A percentile compares a stretch with the other conserved stretches of the same genome.
These are phyloP conservation scores for Hyphantria cunea DNA, from an alignment of 1,140 invertebrate species.

Conservation along the genomic window DNA sequence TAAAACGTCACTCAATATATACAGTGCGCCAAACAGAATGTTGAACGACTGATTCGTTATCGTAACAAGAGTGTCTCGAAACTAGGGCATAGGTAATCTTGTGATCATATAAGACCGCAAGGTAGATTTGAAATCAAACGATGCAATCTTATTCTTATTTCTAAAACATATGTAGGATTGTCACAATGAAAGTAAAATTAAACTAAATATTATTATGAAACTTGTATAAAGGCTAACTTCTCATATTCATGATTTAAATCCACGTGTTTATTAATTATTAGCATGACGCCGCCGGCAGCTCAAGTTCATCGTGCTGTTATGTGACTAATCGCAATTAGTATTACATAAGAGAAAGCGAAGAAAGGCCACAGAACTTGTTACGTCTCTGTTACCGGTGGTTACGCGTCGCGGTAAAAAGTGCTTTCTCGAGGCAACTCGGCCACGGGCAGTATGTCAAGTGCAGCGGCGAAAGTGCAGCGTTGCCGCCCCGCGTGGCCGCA, in stretches of 20 bases:
- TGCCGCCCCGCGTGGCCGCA: conserved; percentile 61
- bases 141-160: too few species aligned
- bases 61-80: too few species aligned
- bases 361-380: conserved; percentile 70
- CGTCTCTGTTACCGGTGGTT: conserved; percentile 70
- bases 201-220: too few species aligned
- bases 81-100: too few species aligned
- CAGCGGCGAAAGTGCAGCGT: conserved; percentile 75
- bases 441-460: conserved; percentile 80
- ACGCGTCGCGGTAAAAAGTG: conserved; percentile 76
- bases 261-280: conserved; percentile 19
- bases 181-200: too few species aligned
- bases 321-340: conserved; percentile 65
- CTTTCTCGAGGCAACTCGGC: conserved; percentile 79
- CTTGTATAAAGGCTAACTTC: too few species aligned
- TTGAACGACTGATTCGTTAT: too few species aligned
- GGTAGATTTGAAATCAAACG: too few species aligned
- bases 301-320: conserved; percentile 66
- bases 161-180: too few species aligned
- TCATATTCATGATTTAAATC: conserved; percentile 15
- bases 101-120: too few species aligned
- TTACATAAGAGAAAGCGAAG: conserved; percentile 79
- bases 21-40: too few species aligned
- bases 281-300: conserved; percentile 44
- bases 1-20: too few species aligned